Conservation (phyloP, 2,113 vertebrate genomes). For the Tetrao urogallus region DNA sequence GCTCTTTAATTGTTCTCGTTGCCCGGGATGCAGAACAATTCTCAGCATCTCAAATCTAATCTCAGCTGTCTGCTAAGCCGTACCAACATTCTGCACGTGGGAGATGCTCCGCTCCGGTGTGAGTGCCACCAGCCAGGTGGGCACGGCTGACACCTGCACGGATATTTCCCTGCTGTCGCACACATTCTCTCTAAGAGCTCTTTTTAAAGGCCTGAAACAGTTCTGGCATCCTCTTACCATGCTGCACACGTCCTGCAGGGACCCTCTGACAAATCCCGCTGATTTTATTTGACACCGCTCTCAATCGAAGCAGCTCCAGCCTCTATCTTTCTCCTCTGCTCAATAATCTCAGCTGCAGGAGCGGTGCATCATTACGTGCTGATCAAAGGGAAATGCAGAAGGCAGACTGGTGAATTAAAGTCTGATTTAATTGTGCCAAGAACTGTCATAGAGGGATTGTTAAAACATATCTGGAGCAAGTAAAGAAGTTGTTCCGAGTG, state of each 20-base stretch:
- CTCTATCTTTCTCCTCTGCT: conserved; percentile 6
- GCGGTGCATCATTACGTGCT: background rate
- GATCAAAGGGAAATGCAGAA: conserved; percentile 59
- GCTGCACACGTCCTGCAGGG: background rate
- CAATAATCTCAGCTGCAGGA: conserved; percentile 28
- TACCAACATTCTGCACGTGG: background rate
- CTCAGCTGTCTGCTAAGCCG: background rate
- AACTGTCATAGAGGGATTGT: conserved; percentile 31
- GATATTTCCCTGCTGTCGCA: background rate
- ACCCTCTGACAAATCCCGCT: conserved; percentile 51
- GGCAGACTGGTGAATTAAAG: conserved; percentile 46
- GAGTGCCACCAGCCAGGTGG: background rate
- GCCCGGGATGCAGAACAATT: conserved; percentile 8
- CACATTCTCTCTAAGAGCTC: background rate
- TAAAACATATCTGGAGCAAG: background rate
- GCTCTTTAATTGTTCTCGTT: background rate
- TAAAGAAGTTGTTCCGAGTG: conserved; percentile 9
- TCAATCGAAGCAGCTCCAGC: background rate
- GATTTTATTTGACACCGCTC: conserved; percentile 55
- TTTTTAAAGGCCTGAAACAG: background rate
- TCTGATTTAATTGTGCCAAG: conserved; percentile 59
- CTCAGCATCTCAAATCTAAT: background rate
- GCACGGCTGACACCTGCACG: background rate
- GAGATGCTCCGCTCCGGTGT: background rate
- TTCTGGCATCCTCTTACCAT: background rate